These are phyloP conservation scores for Pogona vitticeps DNA, from an alignment of 2,113 vertebrate species.

Conservation along the genomic window DNA sequence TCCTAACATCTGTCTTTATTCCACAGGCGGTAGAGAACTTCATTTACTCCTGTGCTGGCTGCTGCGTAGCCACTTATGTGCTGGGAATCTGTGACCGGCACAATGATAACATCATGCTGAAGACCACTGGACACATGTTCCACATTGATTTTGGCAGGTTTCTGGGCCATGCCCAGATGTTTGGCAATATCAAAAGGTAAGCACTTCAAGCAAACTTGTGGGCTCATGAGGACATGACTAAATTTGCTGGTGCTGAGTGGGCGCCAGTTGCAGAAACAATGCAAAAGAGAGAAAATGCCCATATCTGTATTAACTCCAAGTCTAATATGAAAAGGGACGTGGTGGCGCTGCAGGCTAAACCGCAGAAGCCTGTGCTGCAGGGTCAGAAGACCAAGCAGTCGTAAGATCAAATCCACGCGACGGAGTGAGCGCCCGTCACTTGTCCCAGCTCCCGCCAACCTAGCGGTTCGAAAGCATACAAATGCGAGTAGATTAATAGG, in stretches of 20 bases:
- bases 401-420: too few relatives aligned
- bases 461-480: too few relatives aligned
- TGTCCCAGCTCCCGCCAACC: too few relatives aligned
- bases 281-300: background rate
- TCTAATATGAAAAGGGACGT: too few relatives aligned
- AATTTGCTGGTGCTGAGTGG: background rate
- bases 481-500: too few relatives aligned
- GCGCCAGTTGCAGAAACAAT: background rate
- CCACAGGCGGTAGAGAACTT: slow-evolving; percentile 96
- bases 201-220: slow-evolving; percentile 16
- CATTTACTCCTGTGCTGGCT: slow-evolving; percentile 96
- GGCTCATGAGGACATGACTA: background rate
- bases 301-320: background rate
- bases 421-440: too few relatives aligned
- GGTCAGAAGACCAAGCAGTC: too few relatives aligned
- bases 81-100: slow-evolving; percentile 97
- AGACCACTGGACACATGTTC: slow-evolving; percentile 98
- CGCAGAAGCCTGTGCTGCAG: too few relatives aligned
- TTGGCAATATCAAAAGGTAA: slow-evolving; percentile 97
- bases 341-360: too few relatives aligned
- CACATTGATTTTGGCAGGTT: slow-evolving; percentile 98
- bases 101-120: slow-evolving; percentile 99
- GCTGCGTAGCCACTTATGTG: slow-evolving; percentile 96
- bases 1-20: background rate
- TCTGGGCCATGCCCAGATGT: slow-evolving; percentile 97